phyloP scores from a whole-genome alignment of 2,888 invertebrate species.

The Nycteola revayana region DNA sequence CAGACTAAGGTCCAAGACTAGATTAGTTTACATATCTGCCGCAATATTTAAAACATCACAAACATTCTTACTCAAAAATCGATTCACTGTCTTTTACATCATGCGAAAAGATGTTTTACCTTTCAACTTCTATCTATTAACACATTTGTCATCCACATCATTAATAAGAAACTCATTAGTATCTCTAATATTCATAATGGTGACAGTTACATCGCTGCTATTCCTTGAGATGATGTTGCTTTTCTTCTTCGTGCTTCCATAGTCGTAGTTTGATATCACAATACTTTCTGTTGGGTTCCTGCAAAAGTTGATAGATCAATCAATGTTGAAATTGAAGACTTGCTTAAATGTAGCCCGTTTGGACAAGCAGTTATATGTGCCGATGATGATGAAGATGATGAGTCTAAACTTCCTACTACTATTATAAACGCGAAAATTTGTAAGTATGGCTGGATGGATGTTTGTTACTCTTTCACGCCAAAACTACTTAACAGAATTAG shows the following conservation, averaged over 20 bases:
- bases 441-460: no score
- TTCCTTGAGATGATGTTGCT: conserved; percentile 65
- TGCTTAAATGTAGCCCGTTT: no score
- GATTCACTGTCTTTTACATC: conserved; percentile 22
- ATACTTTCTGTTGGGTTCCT: conserved; percentile 77
- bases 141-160: conserved; percentile 59
- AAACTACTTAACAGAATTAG: no score
- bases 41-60: no score
- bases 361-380: no score
- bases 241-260: conserved; percentile 74
- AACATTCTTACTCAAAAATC: conserved; percentile 1
- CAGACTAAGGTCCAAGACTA: no score
- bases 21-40: no score
- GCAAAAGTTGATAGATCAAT: conserved; percentile 59
- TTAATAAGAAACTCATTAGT: conserved; percentile 58
- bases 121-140: conserved; percentile 56
- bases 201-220: conserved; percentile 65
- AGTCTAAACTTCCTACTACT: no score
- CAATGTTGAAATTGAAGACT: conserved; percentile 40
- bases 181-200: conserved; percentile 67
- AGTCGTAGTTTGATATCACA: conserved; percentile 77
- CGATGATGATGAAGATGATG: no score
- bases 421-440: no score
- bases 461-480: no score
- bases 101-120: neutral